A percentile compares a stretch with the other conserved stretches of the same genome.
Evolutionary conservation across 1,140 invertebrate genomes (phyloP).

Genomic region (Drosophila subpulchrella): DNA sequence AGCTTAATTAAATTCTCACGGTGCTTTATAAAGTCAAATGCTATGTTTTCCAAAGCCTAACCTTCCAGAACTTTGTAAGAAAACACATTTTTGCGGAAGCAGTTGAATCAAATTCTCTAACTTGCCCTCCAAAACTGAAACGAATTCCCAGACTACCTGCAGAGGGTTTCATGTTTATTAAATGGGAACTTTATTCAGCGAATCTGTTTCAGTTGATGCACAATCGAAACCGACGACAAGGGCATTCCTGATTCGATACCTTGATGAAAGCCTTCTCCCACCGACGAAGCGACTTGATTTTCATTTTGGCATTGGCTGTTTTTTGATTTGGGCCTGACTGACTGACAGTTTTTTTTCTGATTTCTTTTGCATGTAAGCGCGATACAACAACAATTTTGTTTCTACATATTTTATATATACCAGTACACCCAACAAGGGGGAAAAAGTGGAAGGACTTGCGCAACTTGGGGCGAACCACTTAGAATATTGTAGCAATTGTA

Average conservation of each 20-base stretch:
- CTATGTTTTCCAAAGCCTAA: background rate
- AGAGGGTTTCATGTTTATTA: constrained; percentile 9
- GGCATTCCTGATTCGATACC: constrained; percentile 39
- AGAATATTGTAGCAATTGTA: constrained; percentile 78
- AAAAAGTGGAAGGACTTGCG: constrained; percentile 50
- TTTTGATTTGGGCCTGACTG: constrained; percentile 45
- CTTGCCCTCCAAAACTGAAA: background rate
- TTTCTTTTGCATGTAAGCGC: background rate
- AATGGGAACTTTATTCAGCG: constrained; percentile 7
- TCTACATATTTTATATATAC: constrained; percentile 37
- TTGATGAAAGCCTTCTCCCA: constrained; percentile 9
- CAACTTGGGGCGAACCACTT: constrained; percentile 57
- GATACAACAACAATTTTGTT: constrained; percentile 25
- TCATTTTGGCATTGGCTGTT: constrained; percentile 61
- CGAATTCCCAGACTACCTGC: constrained; percentile 16
- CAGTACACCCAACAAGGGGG: background rate
- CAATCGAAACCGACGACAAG: constrained; percentile 15
- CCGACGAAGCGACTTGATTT: constrained; percentile 33
- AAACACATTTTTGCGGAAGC: background rate
- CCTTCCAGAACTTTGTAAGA: background rate
- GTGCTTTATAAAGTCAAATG: background rate
- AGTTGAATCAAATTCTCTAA: background rate
- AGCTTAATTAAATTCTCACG: background rate
- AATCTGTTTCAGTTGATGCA: constrained; percentile 6
- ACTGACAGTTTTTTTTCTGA: constrained; percentile 20